These are phyloP conservation scores for Polypedilum pembai DNA, from an alignment of 1,140 invertebrate genomes.

Conservation along the genomic window DNA sequence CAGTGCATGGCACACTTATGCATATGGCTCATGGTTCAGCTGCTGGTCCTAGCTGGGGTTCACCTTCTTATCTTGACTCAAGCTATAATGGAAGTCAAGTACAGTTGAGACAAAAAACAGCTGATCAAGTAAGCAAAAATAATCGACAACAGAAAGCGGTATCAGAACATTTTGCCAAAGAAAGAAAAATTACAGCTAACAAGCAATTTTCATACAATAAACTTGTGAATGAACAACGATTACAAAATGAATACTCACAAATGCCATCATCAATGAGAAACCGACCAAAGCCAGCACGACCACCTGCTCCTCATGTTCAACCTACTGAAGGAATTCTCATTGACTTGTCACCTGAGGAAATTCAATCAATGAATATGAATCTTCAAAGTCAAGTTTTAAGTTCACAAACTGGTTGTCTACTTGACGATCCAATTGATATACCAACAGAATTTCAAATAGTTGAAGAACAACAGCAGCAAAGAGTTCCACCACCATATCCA, in stretches of 20 bases:
- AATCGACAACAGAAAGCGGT: slow-evolving; percentile 43
- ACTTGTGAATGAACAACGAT: slow-evolving; percentile 54
- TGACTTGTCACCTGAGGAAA: slow-evolving; percentile 53
- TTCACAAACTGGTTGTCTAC: slow-evolving; percentile 50
- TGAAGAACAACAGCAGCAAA: slow-evolving; percentile 32
- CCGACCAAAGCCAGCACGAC: slow-evolving; percentile 44
- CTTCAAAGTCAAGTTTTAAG: slow-evolving; percentile 30
- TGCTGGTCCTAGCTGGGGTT: slow-evolving; percentile 79
- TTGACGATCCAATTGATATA: slow-evolving; percentile 70
- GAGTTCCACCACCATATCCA: slow-evolving; percentile 46
- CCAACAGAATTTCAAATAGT: slow-evolving; percentile 41
- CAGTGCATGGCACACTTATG: slow-evolving; percentile 76
- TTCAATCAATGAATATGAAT: slow-evolving; percentile 31
- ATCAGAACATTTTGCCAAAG: slow-evolving; percentile 44
- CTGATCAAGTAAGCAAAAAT: slow-evolving; percentile 48
- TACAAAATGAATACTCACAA: slow-evolving; percentile 32
- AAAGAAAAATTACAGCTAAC: slow-evolving; percentile 47
- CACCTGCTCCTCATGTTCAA: slow-evolving; percentile 46
- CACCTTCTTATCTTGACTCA: slow-evolving; percentile 70
- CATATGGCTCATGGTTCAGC: slow-evolving; percentile 68
- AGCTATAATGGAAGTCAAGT: slow-evolving; percentile 76
- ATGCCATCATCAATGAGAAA: slow-evolving; percentile 32
- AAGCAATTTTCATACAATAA: slow-evolving; percentile 73
- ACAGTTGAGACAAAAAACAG: slow-evolving; percentile 59
- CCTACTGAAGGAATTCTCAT: slow-evolving; percentile 50